Evolutionary conservation across 2,113 vertebrate genomes (phyloP).

Genomic region (Pluvialis apricaria): DNA sequence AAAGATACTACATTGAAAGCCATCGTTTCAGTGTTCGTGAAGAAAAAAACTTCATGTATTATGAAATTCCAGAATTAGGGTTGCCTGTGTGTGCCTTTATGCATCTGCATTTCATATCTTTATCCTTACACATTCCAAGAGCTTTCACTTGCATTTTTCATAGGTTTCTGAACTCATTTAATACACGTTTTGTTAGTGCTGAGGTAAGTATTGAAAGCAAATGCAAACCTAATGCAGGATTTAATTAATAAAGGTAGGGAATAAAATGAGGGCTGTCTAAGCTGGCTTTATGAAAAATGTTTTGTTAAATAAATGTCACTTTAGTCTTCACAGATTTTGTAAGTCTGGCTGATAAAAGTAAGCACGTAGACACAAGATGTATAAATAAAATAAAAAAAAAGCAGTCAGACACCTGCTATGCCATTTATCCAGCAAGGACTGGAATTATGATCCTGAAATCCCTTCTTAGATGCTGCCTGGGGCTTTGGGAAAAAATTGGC

Average conservation of each 20-base stretch:
- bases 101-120: not conserved
- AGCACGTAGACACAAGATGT: not conserved
- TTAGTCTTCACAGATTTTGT: not conserved
- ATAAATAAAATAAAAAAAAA: not conserved
- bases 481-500: not conserved
- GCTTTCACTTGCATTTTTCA: not conserved
- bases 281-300: not conserved
- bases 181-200: not conserved
- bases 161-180: not conserved
- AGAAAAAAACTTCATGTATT: not conserved
- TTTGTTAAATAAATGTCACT: not conserved
- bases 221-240: not conserved
- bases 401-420: not conserved
- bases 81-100: not conserved
- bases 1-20: not conserved
- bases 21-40: not conserved
- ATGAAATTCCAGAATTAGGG: not conserved
- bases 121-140: not conserved
- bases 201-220: not conserved
- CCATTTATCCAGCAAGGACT: not conserved
- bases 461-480: not conserved
- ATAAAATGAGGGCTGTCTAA: not conserved
- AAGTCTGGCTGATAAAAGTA: not conserved
- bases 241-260: not conserved
- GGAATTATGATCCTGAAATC: not conserved